These are phyloP conservation scores for Bombus pascuorum DNA, from an alignment of 1,140 invertebrate species.

Conservation along the genomic window DNA sequence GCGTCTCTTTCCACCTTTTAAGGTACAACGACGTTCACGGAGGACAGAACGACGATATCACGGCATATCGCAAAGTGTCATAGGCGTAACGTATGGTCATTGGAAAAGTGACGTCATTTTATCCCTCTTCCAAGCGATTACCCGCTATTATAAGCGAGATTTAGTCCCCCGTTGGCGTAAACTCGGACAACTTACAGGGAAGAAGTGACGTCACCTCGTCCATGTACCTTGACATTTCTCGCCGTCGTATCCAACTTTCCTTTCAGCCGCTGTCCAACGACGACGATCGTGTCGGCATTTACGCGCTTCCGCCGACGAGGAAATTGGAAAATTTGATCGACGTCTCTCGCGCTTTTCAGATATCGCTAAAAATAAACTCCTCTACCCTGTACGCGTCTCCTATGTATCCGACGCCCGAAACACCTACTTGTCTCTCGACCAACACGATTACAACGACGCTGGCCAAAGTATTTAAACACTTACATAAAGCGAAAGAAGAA, in stretches of 20 bases:
- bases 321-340: background rate
- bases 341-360: background rate
- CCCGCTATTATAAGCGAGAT: conserved; percentile 9
- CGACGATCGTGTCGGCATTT: background rate
- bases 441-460: background rate
- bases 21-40: background rate
- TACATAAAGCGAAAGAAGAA: background rate
- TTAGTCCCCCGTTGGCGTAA: background rate
- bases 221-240: conserved; percentile 38
- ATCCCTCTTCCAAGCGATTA: conserved; percentile 37
- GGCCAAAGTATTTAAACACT: background rate
- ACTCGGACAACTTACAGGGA: background rate
- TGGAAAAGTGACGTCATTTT: conserved; percentile 20
- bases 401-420: no score
- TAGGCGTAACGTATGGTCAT: background rate
- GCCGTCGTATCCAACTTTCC: background rate
- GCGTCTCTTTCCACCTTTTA: background rate
- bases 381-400: no score
- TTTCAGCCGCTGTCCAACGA: no score
- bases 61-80: background rate
- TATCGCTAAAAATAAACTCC: background rate
- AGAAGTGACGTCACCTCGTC: conserved; percentile 27
- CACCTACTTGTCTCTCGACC: background rate
- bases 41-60: background rate
- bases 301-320: background rate